Percentiles rank a stretch among this genome's conserved stretches.
phyloP scores from a whole-genome alignment of 2,888 invertebrate genomes.

The Macrosoma leucophasiata region DNA sequence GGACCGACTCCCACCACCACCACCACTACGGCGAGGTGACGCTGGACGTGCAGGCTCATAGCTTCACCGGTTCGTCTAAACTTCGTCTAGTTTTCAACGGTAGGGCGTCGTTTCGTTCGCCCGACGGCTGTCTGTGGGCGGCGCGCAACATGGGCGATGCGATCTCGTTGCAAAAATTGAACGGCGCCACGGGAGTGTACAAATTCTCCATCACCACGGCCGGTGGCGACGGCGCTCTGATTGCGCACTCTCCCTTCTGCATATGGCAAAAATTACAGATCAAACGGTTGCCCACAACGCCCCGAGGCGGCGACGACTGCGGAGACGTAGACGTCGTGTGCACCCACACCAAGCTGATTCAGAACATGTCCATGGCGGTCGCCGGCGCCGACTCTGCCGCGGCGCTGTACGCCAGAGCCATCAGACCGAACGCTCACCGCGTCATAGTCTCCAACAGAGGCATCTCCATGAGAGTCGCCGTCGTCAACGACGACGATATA shows the following conservation, averaged over 20 bases:
- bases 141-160: slow-evolving; percentile 4
- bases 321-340: slow-evolving; percentile 1
- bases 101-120: slow-evolving; percentile 4
- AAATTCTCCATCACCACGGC: too few relatives aligned
- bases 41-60: slow-evolving; percentile 3
- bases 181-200: too few relatives aligned
- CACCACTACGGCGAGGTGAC: slow-evolving; percentile 1
- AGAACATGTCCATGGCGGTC: slow-evolving; percentile 2
- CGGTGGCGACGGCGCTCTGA: too few relatives aligned
- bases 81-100: slow-evolving; percentile 5
- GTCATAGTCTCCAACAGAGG: slow-evolving; percentile 5
- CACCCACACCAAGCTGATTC: slow-evolving; percentile 2
- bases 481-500: not conserved
- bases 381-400: not conserved
- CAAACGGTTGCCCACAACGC: slow-evolving; percentile 1
- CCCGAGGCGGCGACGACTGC: not conserved
- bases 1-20: not conserved
- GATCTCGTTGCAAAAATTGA: slow-evolving; percentile 5
- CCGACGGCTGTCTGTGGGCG: slow-evolving; percentile 5
- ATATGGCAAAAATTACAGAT: slow-evolving; percentile 5
- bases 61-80: not conserved
- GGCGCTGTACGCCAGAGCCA: too few relatives aligned
- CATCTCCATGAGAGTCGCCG: slow-evolving; percentile 2
- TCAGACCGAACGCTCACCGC: slow-evolving; percentile 4
- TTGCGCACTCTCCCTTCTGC: slow-evolving; percentile 3